Evolutionary conservation across 1,140 invertebrate species (phyloP), one percentile per base, ranked within the genome.

Genomic region (Drosophila varians): DNA sequence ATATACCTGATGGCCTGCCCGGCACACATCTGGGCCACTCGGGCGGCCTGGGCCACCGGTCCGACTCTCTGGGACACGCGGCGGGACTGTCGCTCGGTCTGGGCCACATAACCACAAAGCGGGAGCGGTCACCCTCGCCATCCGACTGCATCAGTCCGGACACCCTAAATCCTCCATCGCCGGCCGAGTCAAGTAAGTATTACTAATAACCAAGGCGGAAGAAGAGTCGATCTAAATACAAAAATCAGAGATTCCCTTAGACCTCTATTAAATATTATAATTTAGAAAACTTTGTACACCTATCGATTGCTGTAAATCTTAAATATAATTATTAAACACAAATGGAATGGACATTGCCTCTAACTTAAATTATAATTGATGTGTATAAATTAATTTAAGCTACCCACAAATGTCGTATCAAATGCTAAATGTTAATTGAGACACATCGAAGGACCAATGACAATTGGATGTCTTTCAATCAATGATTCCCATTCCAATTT

Each of bases 111-210:
- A 90, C 94, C 91, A 93, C 93, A 72, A 96, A 96, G 91, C 93
- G 96, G 78, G 96, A 96, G 92, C 93, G 95, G 80, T 96, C 95
- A 66, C 95, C 95, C 38, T 96, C 95, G 88, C 96, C 96, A 49
- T 96, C 95, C 90, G 96, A 96, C 79, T 96, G 96, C 91, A 95
- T 96, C 92, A 96, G 95, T 89, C 96, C 96, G 31, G 95, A 96
- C 91, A 96, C 95, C 77, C 94, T 96, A 89, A 96, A 96, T 92
- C 96, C 96, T 87, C 95, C 96, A 88, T 96, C 96, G 73, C 96
- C 96, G 71, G 96, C 96, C 78, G 96, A 96, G 91, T 96, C 96
- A 91, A 96, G 96, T 97, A 82, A 94, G 95, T 93, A 92, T 36
- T 0, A 16, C 18, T 0, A n/a, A 16, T 4, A 1, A 25, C 18